Base-by-base conservation (phyloP, 37 sponge, comb jelly and placozoan species). In the Halisarca cf. caerulea region DNA sequence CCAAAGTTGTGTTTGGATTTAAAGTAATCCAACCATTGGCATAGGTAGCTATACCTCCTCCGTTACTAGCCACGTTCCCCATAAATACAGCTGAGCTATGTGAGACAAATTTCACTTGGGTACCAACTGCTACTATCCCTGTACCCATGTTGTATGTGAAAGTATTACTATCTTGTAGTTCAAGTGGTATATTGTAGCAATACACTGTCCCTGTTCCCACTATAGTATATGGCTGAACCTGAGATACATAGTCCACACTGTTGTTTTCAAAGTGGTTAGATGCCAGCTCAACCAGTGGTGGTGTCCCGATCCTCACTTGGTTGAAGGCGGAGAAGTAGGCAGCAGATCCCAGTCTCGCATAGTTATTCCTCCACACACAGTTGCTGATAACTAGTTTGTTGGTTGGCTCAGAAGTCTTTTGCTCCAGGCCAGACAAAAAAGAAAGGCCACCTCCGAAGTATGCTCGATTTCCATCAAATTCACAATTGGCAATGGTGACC, bases 1-100 rank as follows among this genome's bases (percentile, higher is more conserved):
- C 32, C 69, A 68, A 3, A 32, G 30, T 18, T 32, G 69, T 34
- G 11, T 34, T 34, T 4, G 30, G 11, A 68, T 27, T 2, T 34
- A 68, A 25, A 18, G 69, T 68, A 17, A 68, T 3, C 69, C 69
- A 68, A 34, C 69, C 69, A 4, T 27, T 30, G 33, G 69, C 69
- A 30, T 30, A 68, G 35, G 4, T 18, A 68, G 69, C 69, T 17
- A 68, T 68, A 25, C 69, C 69, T 3, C 69, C 69, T 68, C 69
- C 69, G 30, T 68, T 17, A 34, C 33, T 3, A 30, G 69, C 69
- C 32, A 34, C n/a, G 30, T 68, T 68, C 17, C 15, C 30, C 69
- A 30, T 1, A 68, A 68, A 68, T 27, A 3, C 7, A 32, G 15
- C 3, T 17, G 28, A 20, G 23, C 14, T 34, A 68, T 30, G 2